Base-by-base conservation (phyloP, 2,113 vertebrate genomes). In the Coryphaenoides rupestris region DNA sequence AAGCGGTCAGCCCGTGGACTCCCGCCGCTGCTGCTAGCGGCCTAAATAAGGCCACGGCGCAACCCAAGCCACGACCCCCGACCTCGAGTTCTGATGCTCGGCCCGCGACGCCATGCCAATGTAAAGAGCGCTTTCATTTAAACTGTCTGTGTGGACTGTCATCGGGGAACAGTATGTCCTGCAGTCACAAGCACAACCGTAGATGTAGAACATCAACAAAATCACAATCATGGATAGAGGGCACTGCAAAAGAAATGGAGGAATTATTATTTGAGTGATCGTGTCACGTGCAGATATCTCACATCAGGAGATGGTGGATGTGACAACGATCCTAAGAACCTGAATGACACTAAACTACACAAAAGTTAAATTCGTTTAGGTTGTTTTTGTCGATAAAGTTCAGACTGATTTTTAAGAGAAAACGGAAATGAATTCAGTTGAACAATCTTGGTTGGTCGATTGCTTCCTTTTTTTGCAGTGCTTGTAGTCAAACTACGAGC, bases 161-260 rank as follows among this genome's bases (percentile, higher is more conserved):
- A 78, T 28, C 91, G 62, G 87, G 84, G 74, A 86, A 90, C 90
- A 91, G 94, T 95, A 96, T 84, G 93, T 95, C 68, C 79, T 76
- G 62, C 60, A 47, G 6, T 66, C 68, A 77, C 74, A 4, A 61
- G 53, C 60, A 70, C n/a, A n/a, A n/a, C 56, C 7, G 69, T 91
- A 92, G 90, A 81, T 49, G 13, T 91, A 86, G 87, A 87, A 3
- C 73, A 17, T 54, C 53, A 7, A 40, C 68, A 77, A 73, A 4
- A 60, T 53, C 59, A 70, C 1, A 2, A 7, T 55, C 7, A 68
- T 91, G 92, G 90, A 81, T 49, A 2, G 72, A 17, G 47, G 54
- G 19, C 54, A 55, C 54, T 56, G 19, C 10, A 19, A 59, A 22
- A 59, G 19, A 53, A 50, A 50, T 17, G 16, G n/a, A 50, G 7